Evolutionary conservation across 2,113 vertebrate species (phyloP).

Genomic region (Isurus oxyrinchus): DNA sequence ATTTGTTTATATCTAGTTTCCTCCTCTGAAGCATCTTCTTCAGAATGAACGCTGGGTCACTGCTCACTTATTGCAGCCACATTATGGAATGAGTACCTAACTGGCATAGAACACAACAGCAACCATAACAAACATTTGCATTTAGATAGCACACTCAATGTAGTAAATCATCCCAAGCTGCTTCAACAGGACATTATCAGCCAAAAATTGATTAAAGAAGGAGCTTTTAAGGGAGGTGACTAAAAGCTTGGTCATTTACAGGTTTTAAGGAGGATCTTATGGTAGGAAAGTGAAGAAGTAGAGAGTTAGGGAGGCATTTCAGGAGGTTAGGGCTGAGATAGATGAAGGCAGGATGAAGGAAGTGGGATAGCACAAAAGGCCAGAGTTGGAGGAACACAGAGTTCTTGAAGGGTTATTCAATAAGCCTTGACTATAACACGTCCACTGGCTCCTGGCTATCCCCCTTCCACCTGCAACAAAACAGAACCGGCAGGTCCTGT

Average conservation of each 20-base stretch:
- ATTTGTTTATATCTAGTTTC: not conserved
- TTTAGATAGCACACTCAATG: not conserved
- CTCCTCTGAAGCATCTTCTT: not conserved
- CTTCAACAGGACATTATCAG: not conserved
- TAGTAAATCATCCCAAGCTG: not conserved
- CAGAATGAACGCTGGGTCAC: not conserved
- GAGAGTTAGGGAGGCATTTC: not conserved
- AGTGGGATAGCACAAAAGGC: not conserved
- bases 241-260: not conserved
- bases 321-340: not conserved
- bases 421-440: not conserved
- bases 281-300: not conserved
- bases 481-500: not conserved
- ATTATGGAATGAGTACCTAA: not conserved
- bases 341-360: not conserved
- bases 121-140: not conserved
- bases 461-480: not conserved
- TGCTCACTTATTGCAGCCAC: not conserved
- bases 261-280: not conserved
- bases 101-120: not conserved
- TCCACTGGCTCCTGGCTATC: not conserved
- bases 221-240: not conserved
- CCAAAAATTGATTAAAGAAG: not conserved
- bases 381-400: not conserved
- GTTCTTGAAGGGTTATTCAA: not conserved